Evolutionary conservation across 2,888 invertebrate species (phyloP).

Genomic region (Hirtodrosophila cameraria): DNA sequence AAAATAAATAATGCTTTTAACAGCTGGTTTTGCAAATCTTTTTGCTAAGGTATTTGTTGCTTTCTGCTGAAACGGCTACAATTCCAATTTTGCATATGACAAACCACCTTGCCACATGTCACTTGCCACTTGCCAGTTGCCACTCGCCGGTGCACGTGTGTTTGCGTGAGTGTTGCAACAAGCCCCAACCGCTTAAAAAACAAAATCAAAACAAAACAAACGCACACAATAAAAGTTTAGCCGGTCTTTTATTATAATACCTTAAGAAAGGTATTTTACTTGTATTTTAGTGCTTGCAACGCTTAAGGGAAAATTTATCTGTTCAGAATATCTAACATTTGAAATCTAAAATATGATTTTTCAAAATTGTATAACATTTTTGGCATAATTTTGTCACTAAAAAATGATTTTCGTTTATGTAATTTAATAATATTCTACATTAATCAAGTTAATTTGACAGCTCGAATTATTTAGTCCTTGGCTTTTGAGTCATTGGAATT

Average conservation of each 20-base stretch:
- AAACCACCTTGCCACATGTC: background rate
- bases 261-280: background rate
- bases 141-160: slow-evolving; percentile 15
- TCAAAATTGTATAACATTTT: too few relatives aligned
- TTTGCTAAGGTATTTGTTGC: too few relatives aligned
- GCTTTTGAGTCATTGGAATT: too few relatives aligned
- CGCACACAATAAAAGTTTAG: slow-evolving; percentile 11
- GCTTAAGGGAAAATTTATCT: too few relatives aligned
- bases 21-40: slow-evolving; percentile 20
- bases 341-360: too few relatives aligned
- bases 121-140: background rate
- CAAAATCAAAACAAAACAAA: slow-evolving; percentile 7
- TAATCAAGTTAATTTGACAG: too few relatives aligned
- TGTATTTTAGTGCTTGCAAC: background rate
- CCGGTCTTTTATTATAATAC: slow-evolving; percentile 32
- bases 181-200: background rate
- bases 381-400: too few relatives aligned
- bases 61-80: background rate
- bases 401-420: background rate
- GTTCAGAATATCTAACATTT: too few relatives aligned
- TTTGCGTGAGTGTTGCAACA: background rate
- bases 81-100: slow-evolving; percentile 7
- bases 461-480: background rate
- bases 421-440: too few relatives aligned
- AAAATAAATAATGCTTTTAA: background rate